Base-by-base conservation (phyloP, 2,888 invertebrate genomes). In the Stramonita haemastoma region DNA sequence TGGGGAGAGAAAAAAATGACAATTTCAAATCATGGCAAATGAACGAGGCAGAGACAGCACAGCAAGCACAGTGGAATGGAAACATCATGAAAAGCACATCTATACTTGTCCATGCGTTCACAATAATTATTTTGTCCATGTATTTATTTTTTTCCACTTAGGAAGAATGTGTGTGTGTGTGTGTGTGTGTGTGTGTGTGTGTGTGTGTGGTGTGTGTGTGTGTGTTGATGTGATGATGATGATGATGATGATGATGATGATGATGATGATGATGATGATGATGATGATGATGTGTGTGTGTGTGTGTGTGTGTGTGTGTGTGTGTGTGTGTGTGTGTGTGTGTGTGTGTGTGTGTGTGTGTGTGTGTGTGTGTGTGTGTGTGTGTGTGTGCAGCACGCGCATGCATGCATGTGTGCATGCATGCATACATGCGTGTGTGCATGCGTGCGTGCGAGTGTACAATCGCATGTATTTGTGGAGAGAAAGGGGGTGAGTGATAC, bases 301-400 rank as follows among this genome's bases (percentile, higher is more conserved):
- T 22, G 73, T 17, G 73, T 32, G 26, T 22, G 73, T 73, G 73
- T 73, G 19, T 73, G 19, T 73, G 19, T 22, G 26, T 17, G 73
- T 15, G 73, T 13, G 73, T 73, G 73, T 6, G 13, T 13, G 73
- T 73, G 73, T 73, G 73, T 73, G 73, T 73, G 73, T 73, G 73
- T 73, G 73, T 73, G 73, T 73, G 70, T 73, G 70, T 73, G 70
- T 73, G 70, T 73, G 73, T 73, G 73, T 73, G 73, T 73, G 73
- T 73, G 73, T 73, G 73, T 73, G 73, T 6, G 73, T 22, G 22
- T 22, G 70, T 73, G 73, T 73, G 73, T 73, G 73, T 22, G 26
- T 22, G 73, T 2, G 26, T 73, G 73, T 26, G 26, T 73, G 11
- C 26, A 26, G 73, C 26, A 22, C 26, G 26, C 26, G 26, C 5